Base-by-base conservation (phyloP, 2,113 vertebrate genomes). In the Ovis canadensis region DNA sequence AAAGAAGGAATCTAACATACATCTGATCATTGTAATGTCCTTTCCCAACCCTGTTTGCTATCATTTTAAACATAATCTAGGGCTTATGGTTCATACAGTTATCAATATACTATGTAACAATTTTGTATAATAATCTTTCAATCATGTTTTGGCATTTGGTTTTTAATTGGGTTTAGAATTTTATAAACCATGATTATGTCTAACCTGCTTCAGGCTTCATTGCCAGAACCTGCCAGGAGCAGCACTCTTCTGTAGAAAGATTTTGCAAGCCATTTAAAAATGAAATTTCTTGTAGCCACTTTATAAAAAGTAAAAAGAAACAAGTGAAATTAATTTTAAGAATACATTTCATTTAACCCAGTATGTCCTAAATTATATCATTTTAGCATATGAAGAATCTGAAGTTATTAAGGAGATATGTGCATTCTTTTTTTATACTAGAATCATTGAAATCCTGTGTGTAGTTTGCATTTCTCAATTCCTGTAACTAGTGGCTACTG, bases 251-350 rank as follows among this genome's bases (percentile, higher is more conserved):
- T n/a, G 50, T 6, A 71, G 59, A 48, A 93, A 89, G 74, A 33
- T 64, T 93, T 60, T 77, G n/a, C 21, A 74, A 90, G 45, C 12
- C 48, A 85, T 19, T 71, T 71, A 57, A 80, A 45, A 40, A 29
- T 67, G 45, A 62, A 60, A 77, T 89, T 83, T 74, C 64, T 80
- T 48, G 12, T 62, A 64, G 9, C 23, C 16, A 45, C 80, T 62
- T 93, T 78, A 86, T 93, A 64, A 67, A 64, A 94, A 86, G 80
- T 86, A 90, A 80, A 96, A 90, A 77, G 45, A 90, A 50, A 48
- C 10, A 50, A 80, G 50, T 67, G 21, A 90, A 86, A 67, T 94
- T 85, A 90, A 85, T 55, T 90, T 84, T 48, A 48, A 78, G 64
- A 55, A n/a, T 85, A 78, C 52, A 64, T 93, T 77, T 92, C 15